Evolutionary conservation across 2,797 vertebrate species (phyloP), one percentile per base, ranked within the genome.

Genomic region (Mastacembelus armatus): DNA sequence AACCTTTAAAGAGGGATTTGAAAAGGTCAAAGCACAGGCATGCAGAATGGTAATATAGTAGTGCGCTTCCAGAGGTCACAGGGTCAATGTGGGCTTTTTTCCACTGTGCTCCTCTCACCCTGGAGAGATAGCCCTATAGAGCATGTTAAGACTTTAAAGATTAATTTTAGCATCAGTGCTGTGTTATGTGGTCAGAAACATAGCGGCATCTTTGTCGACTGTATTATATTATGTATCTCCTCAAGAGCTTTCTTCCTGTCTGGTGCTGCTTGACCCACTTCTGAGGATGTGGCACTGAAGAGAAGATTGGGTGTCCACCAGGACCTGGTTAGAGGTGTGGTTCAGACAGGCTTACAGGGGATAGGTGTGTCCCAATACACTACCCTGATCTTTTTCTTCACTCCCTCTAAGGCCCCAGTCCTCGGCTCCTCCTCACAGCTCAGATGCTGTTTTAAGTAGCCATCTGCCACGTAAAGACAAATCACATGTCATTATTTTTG

Each of bases 1-100:
- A 89, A 91, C 90, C 90, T 93, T 93, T 93, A 90, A 89, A 91
- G 86, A 86, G 85, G 76, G 85, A 88, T 92, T 91, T 92, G 89
- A 90, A 93, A 94, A 93, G 91, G 92, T 93, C 91, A 89, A 68
- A 81, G 80, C 79, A 79, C 66, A 85, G 83, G 87, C 82, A 84
- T 83, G 86, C 77, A 86, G 92, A 92, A 92, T 91, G 79, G 88
- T 88, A 91, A 93, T 91, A 87, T 84, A 85, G 79, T 64, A 85
- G 74, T 76, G 50, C 4, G 40, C 74, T 83, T 81, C 74, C 66
- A 77, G 77, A 77, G 88, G 91, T 90, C 77, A 72, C n/a, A 30
- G 71, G 90, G 88, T 91, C 89, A 91, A 51, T 30, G 49, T 77
- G 65, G 62, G 75, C 70, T 91, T 84, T 83, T 79, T 78, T 80